A percentile compares a stretch with the other conserved stretches of the same genome.
Conservation (phyloP, 2,113 vertebrate genomes). For the Chloropsis hardwickii region DNA sequence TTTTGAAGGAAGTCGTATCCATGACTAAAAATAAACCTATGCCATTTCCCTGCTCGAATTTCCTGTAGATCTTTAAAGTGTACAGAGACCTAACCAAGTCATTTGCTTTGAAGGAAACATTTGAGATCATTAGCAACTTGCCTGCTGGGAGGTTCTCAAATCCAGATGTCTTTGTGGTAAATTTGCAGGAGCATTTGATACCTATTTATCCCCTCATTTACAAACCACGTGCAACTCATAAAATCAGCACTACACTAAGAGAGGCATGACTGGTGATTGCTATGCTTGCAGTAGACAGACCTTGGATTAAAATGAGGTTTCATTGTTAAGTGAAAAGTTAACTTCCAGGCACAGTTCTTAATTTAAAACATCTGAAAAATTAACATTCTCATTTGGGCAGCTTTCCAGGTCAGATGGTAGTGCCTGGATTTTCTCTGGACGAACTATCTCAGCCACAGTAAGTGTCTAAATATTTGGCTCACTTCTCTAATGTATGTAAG, state of each 20-base stretch:
- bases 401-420: background rate
- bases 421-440: background rate
- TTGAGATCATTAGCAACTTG: slow-evolving; percentile 16
- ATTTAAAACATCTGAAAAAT: slow-evolving; percentile 40
- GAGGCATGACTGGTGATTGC: background rate
- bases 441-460: background rate
- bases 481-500: background rate
- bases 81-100: background rate
- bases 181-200: background rate
- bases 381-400: background rate
- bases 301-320: background rate
- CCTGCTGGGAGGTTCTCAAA: slow-evolving; percentile 19
- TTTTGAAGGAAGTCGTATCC: slow-evolving; percentile 24
- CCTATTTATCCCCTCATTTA: slow-evolving; percentile 2
- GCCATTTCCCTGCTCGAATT: slow-evolving; percentile 14
- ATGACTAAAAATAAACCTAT: slow-evolving; percentile 34
- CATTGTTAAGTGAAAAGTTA: background rate
- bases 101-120: slow-evolving; percentile 29
- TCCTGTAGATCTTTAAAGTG: slow-evolving; percentile 37
- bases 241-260: background rate
- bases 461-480: background rate
- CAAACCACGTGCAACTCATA: background rate
- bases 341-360: background rate
- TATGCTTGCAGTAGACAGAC: background rate
- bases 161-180: slow-evolving; percentile 42